Evolutionary conservation across 2,888 invertebrate species (phyloP), one percentile per base, ranked within the genome.

Genomic region (Strigamia maritima): DNA sequence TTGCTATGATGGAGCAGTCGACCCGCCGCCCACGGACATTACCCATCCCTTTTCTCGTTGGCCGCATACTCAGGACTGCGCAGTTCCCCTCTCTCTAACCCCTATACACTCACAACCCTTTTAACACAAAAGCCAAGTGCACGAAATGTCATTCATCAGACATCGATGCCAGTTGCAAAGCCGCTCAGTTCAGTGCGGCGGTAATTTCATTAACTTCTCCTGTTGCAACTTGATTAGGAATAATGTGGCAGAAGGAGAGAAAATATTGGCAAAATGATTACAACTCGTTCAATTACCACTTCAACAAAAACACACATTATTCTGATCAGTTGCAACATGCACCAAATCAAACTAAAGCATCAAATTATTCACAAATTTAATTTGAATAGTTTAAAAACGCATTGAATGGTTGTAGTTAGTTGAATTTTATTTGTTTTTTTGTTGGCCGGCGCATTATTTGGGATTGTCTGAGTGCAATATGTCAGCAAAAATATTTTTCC

Each of bases 1-100:
- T 60, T 60, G 60, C 60, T 60, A 60, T 60, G 60, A 60, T 60
- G 60, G 60, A 60, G 60, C n/a, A 60, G 60, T 60, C 60, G 60
- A 60, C 60, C 60, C 60, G 24, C 60, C 60, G 60, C 60, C 60
- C 60, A 60, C 60, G 19, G 60, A 60, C 60, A 60, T 60, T 60
- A 60, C 60, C 60, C 60, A 24, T 60, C 60, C 60, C 60, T 24
- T 24, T 24, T 60, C 60, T 60, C 44, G 60, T 24, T 24, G 60
- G 60, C 60, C 60, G 60, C 60, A 60, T 24, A 24, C 60, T 60
- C 24, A 24, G 60, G 24, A 19, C 60, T 60, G 60, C 12, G 60
- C n/a, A 24, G 10, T n/a, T 8, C 60, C 60, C 60, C 60, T 8
- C 60, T 60, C n/a, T 22, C 44, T 16, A 44, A n/a, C 44, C 44